A percentile compares a stretch with the other conserved stretches of the same genome.
phyloP scores from a whole-genome alignment of 2,888 invertebrate genomes.

The Carterocephalus palaemon region DNA sequence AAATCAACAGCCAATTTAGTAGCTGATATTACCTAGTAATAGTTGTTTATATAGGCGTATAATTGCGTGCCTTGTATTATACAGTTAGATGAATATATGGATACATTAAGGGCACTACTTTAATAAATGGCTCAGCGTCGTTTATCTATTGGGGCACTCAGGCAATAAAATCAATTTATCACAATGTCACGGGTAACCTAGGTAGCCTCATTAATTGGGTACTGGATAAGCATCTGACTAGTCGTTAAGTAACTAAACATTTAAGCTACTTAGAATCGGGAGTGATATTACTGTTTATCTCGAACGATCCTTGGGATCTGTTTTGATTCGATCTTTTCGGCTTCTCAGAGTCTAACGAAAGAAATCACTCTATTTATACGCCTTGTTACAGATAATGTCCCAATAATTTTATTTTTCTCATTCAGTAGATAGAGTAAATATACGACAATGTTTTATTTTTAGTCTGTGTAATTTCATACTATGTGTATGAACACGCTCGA shows the following conservation, averaged over 20 bases:
- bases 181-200: conserved; percentile 10
- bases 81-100: background rate
- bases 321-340: background rate
- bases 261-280: conserved; percentile 9
- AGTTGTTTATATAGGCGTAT: too few species aligned
- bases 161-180: conserved; percentile 17
- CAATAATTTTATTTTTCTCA: too few species aligned
- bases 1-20: too few species aligned
- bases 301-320: background rate
- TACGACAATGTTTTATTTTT: too few species aligned
- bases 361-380: too few species aligned
- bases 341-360: too few species aligned
- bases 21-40: too few species aligned
- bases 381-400: too few species aligned
- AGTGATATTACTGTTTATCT: conserved; percentile 14
- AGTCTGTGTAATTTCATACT: too few species aligned
- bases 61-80: too few species aligned
- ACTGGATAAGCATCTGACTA: conserved; percentile 14
- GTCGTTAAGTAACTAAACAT: conserved; percentile 18
- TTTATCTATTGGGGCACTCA: background rate
- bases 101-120: background rate
- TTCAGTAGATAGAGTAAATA: too few species aligned
- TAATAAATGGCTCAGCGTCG: conserved; percentile 2
- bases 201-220: conserved; percentile 20
- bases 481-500: too few species aligned